A percentile compares a stretch with the other conserved stretches of the same genome.
phyloP scores from a whole-genome alignment of 2,797 vertebrate genomes.

The Hipposideros larvatus region DNA sequence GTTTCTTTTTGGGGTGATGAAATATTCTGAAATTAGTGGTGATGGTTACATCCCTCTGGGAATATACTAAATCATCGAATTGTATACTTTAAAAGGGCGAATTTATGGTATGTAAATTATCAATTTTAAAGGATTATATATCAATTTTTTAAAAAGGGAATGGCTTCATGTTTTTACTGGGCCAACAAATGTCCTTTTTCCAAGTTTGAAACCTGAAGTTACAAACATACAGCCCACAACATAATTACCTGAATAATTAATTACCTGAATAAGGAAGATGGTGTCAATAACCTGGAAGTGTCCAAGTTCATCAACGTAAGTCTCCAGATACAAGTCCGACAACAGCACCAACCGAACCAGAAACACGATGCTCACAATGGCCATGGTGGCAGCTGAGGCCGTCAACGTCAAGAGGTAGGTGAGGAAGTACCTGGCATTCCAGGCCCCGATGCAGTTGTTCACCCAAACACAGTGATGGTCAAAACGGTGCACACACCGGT shows the following conservation, averaged over 20 bases:
- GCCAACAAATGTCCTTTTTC: not conserved
- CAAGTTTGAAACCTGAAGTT: not conserved
- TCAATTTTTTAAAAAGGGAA: not conserved
- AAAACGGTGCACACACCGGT: conserved; percentile 94
- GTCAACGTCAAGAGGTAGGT: conserved; percentile 93
- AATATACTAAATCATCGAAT: not conserved
- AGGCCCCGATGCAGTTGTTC: conserved; percentile 96
- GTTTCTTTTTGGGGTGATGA: not conserved
- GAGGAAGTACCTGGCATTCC: conserved; percentile 93
- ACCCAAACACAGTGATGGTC: conserved; percentile 99
- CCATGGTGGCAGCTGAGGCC: conserved; percentile 88
- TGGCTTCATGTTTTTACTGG: not conserved
- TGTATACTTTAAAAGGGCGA: not conserved
- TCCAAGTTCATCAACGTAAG: conserved; percentile 91
- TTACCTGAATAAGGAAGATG: conserved; percentile 93
- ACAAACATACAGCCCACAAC: not conserved
- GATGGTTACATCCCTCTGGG: not conserved
- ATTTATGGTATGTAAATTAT: not conserved
- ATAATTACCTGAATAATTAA: conserved; percentile 89
- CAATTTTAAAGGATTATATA: not conserved
- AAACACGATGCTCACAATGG: conserved; percentile 88
- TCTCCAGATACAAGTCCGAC: conserved; percentile 88
- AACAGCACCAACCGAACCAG: conserved; percentile 90
- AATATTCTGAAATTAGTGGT: not conserved
- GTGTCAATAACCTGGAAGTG: conserved; percentile 88